A percentile compares a stretch with the other conserved stretches of the same genome.
Evolutionary conservation across 2,113 vertebrate genomes (phyloP).

Genomic region (Menura novaehollandiae): DNA sequence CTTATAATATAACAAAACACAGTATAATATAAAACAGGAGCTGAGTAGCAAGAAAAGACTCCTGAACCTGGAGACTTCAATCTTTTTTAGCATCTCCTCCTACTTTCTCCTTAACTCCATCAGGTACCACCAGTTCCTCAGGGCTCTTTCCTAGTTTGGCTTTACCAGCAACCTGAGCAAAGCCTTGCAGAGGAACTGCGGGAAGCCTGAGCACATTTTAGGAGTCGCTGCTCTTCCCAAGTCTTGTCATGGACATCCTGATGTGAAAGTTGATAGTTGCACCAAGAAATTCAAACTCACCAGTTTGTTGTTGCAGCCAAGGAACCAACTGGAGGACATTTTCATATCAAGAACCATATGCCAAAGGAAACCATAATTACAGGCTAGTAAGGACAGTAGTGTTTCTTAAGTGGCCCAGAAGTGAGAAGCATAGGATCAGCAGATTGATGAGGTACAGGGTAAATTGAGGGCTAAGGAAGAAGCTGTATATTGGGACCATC

Average conservation of each 20-base stretch:
- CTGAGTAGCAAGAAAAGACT: not conserved
- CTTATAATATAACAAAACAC: not conserved
- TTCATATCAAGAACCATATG: not conserved
- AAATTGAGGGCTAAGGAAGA: not conserved
- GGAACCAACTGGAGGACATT: not conserved
- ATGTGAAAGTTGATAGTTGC: not conserved
- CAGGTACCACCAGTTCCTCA: not conserved
- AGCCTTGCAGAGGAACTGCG: not conserved
- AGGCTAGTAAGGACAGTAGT: not conserved
- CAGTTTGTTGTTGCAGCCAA: not conserved
- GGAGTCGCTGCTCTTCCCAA: not conserved
- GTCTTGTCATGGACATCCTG: not conserved
- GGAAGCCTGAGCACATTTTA: not conserved
- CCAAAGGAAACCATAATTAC: not conserved
- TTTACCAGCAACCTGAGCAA: not conserved
- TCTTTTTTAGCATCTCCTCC: not conserved
- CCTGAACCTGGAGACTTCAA: not conserved
- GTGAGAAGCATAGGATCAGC: not conserved
- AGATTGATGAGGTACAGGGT: not conserved
- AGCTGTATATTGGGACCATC: not conserved
- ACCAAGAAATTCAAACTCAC: not conserved
- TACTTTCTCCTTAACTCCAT: not conserved
- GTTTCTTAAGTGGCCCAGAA: not conserved
- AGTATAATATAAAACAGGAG: not conserved
- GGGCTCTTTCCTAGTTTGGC: not conserved